These are phyloP conservation scores for Drosophila erecta DNA, from an alignment of 1,140 invertebrate genomes.

Conservation along the genomic window DNA sequence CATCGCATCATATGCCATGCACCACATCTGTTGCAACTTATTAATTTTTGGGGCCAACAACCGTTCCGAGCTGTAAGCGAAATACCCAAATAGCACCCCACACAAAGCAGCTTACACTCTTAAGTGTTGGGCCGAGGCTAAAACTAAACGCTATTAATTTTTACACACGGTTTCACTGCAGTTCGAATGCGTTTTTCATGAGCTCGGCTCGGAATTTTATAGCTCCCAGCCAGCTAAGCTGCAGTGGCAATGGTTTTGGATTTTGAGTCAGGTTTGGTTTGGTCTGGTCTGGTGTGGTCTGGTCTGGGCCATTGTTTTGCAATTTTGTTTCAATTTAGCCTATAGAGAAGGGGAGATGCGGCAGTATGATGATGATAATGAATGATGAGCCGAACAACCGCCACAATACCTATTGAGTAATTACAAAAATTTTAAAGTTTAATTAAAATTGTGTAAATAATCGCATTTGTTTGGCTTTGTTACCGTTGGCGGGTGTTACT, in stretches of 20 bases:
- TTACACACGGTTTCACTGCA: constrained; percentile 56
- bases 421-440: constrained; percentile 58
- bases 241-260: constrained; percentile 42
- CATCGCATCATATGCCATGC: constrained; percentile 13
- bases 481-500: constrained; percentile 29
- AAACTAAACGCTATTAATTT: constrained; percentile 51
- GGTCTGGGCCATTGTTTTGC: constrained; percentile 48
- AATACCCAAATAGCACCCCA: constrained; percentile 24
- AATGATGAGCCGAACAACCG: constrained; percentile 38
- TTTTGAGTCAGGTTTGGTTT: constrained; percentile 19
- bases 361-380: constrained; percentile 15
- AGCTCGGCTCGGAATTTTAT: constrained; percentile 31
- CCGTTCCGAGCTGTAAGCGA: constrained; percentile 40
- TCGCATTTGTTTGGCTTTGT: constrained; percentile 54
- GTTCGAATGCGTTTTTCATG: constrained; percentile 50
- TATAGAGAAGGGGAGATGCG: neutral
- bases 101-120: constrained; percentile 40
- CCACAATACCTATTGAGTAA: constrained; percentile 51
- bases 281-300: constrained; percentile 6
- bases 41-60: constrained; percentile 50
- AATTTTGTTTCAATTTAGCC: constrained; percentile 28
- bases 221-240: constrained; percentile 43
- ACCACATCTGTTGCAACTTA: constrained; percentile 50
- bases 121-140: constrained; percentile 32
- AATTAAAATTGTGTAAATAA: constrained; percentile 66